Evolutionary conservation across 2,888 invertebrate genomes (phyloP), one percentile per base, ranked within the genome.

Genomic region (Drosophila yooni): DNA sequence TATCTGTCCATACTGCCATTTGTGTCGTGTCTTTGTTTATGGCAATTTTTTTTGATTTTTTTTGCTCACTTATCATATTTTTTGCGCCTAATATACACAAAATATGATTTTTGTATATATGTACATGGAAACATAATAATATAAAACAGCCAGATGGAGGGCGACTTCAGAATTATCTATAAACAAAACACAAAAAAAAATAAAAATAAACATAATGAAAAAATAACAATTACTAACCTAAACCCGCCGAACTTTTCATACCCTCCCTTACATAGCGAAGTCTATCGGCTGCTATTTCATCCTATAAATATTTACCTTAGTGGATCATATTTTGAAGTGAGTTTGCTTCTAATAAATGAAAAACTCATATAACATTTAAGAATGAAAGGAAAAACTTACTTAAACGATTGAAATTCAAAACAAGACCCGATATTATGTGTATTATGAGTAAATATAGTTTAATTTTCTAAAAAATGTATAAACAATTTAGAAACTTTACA

Each of bases 11-110:
- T 27, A 46, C 27, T 15, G 29, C 36, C 70, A 53, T 54, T 54
- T 13, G 53, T 54, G 61, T 52, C 34, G 54, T 57, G 31, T 74
- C 70, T 78, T 79, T 82, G 75, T 79, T 81, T 78, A 81, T 78
- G 70, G 78, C 72, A 60, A 62, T 46, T 48, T 38, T 58, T 43
- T 64, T 40, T 54, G 10, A 33, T 62, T 54, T 63, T 40, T 50
- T 64, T 52, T 63, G 46, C 50, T 74, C 79, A 77, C 74, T 85
- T 88, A 80, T 83, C 73, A 73, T 74, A 70, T 79, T 80, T 82
- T 73, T 76, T 82, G 64, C 70, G 69, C 70, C 75, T 77, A 88
- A 82, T 74, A 77, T 74, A 76, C 70, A 78, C 74, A 80, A 73
- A 77, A 74, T 80, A 79, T 76, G 73, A 71, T 70, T 81, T 77